Conservation (phyloP, 2,113 vertebrate genomes). For the Danio rerio region GRCz12tu NC_133184.1:32465501-32466000, state of each 20-base stretch:
- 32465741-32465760: slow-evolving; percentile 4
- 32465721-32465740: slow-evolving; percentile 47
- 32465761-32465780: slow-evolving; percentile 18
- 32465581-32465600: slow-evolving; percentile 51
- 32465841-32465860: slow-evolving; percentile 60
- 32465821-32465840: background rate
- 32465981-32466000: slow-evolving; percentile 76
- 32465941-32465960: slow-evolving; percentile 71
- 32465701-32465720: slow-evolving; percentile 13
- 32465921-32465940: slow-evolving; percentile 81
- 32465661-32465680: slow-evolving; percentile 27
- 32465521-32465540: slow-evolving; percentile 10
- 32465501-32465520: background rate
- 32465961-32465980: slow-evolving; percentile 75
- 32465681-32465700: slow-evolving; percentile 11
- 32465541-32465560: slow-evolving; percentile 44
- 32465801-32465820: slow-evolving; percentile 41
- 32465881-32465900: slow-evolving; percentile 71
- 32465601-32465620: slow-evolving; percentile 17
- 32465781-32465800: slow-evolving; percentile 40
- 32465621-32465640: slow-evolving; percentile 21
- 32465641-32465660: background rate
- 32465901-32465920: slow-evolving; percentile 73
- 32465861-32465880: slow-evolving; percentile 71
- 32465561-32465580: slow-evolving; percentile 34